Base-by-base conservation (phyloP, 2,797 vertebrate species). In the Enteromius treurensis region DNA sequence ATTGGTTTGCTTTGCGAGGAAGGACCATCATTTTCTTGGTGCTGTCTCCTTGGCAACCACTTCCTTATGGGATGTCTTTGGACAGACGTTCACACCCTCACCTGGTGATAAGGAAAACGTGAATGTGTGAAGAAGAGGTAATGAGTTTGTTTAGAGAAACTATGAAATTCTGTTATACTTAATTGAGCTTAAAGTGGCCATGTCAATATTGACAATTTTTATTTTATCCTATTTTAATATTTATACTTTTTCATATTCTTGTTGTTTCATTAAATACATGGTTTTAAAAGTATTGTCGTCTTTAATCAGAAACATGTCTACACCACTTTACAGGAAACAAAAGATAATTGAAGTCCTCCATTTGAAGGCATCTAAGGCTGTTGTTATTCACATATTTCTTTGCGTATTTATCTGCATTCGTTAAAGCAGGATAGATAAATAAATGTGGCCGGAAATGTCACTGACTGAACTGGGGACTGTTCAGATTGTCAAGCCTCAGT, bases 31-130 rank as follows among this genome's bases (percentile, higher is more conserved):
- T 92, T 91, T 94, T 89, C 89, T 93, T 89, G 89, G 89, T 91
- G 90, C 71, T 84, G 93, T 95, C 92, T 91, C 93, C 94, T 74
- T 93, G 91, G 92, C 91, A 94, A 95, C 94, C 80, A 51, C 87
- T 88, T 92, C 87, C 70, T 87, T 90, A 86, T 91, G 90, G 86
- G 86, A 84, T 70, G 84, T 77, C 85, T 82, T 86, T 82, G 78
- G 79, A 85, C 75, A 78, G 69, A 74, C 37, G 67, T 55, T 69
- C 21, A 64, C 62, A 79, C 55, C 71, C 51, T 74, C 67, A 80
- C 62, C 80, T 77, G 78, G 23, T 70, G n/a, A 67, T 55, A 68
- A 74, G 75, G 21, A 78, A 58, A 82, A 82, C 5, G 14, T 19
- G 0, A 19, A 70, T 62, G 23, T 49, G 29, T 5, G 47, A 74